Evolutionary conservation across 2,113 vertebrate genomes (phyloP).

Genomic region (Nematolebias whitei): DNA sequence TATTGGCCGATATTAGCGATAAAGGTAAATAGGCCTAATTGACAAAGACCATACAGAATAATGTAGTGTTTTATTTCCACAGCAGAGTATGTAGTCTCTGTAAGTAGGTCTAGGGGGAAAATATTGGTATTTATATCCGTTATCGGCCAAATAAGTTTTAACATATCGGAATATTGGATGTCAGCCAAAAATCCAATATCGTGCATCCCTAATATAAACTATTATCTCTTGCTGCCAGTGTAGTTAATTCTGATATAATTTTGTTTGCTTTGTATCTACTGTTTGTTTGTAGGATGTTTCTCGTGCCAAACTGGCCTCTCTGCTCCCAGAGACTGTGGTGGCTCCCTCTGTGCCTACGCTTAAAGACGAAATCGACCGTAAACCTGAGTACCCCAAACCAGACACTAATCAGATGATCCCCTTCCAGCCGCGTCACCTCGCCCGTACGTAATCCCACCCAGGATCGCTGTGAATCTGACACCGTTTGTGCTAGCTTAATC

Average conservation of each 20-base stretch:
- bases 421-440: slow-evolving; percentile 96
- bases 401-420: slow-evolving; percentile 99
- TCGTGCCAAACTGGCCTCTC: slow-evolving; percentile 90
- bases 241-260: neutral
- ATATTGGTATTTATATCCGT: too few relatives aligned
- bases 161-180: too few relatives aligned
- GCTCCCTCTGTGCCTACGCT: slow-evolving; percentile 88
- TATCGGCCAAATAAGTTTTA: too few relatives aligned
- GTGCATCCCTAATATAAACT: too few relatives aligned
- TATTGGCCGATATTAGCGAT: too few relatives aligned
- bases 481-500: neutral
- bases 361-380: slow-evolving; percentile 95
- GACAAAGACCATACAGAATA: too few relatives aligned
- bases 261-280: neutral
- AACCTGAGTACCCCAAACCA: slow-evolving; percentile 98
- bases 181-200: too few relatives aligned
- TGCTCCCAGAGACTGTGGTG: slow-evolving; percentile 94
- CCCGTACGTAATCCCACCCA: slow-evolving; percentile 84
- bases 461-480: neutral
- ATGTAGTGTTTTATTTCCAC: too few relatives aligned
- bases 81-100: too few relatives aligned
- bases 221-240: neutral
- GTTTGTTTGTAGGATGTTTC: slow-evolving; percentile 88
- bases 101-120: too few relatives aligned
- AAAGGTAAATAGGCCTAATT: too few relatives aligned